A percentile compares a stretch with the other conserved stretches of the same genome.
Evolutionary conservation across 2,888 invertebrate genomes (phyloP).

Genomic region (Drosophila subsilvestris): DNA sequence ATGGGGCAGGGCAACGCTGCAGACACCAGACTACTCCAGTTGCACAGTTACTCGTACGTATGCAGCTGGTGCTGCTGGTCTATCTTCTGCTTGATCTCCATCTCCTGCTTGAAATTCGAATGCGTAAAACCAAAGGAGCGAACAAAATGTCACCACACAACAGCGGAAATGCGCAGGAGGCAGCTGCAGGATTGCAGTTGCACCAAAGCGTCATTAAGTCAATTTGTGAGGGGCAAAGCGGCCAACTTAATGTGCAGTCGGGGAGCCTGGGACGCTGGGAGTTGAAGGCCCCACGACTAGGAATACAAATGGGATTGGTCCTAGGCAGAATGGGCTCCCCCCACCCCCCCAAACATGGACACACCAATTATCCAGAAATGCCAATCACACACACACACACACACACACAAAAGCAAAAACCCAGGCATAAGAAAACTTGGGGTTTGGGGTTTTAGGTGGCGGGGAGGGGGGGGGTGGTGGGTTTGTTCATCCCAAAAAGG

Average conservation of each 20-base stretch:
- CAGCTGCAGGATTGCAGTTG: slow-evolving; percentile 25
- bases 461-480: not conserved
- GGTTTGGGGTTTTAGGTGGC: not conserved
- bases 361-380: slow-evolving; percentile 72
- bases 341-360: slow-evolving; percentile 47
- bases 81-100: too few species aligned
- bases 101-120: slow-evolving; percentile 2
- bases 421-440: slow-evolving; percentile 10
- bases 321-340: too few species aligned
- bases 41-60: too few species aligned
- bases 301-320: not conserved
- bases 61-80: too few species aligned
- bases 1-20: too few species aligned
- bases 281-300: slow-evolving; percentile 3
- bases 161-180: slow-evolving; percentile 28
- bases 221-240: slow-evolving; percentile 68
- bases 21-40: too few species aligned
- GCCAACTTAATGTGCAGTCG: slow-evolving; percentile 74
- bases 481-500: slow-evolving; percentile 29
- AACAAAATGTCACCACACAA: slow-evolving; percentile 57
- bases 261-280: slow-evolving; percentile 43
- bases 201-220: slow-evolving; percentile 79
- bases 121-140: slow-evolving; percentile 39
- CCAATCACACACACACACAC: slow-evolving; percentile 48
- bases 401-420: not conserved